These are phyloP conservation scores for Heterotis niloticus DNA, from an alignment of 2,113 vertebrate genomes.

Conservation along the genomic window DNA sequence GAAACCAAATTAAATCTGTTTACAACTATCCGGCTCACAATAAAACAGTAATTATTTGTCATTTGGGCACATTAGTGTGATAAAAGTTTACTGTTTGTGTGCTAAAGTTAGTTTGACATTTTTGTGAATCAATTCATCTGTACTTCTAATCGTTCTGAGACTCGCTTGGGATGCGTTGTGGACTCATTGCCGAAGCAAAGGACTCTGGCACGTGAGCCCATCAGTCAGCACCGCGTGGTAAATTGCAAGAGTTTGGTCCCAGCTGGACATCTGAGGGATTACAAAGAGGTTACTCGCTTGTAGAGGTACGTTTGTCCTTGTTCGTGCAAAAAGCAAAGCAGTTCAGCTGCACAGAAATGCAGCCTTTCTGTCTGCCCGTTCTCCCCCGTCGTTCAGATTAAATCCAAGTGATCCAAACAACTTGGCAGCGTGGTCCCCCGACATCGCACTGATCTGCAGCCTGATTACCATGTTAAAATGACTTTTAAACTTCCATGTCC, in stretches of 20 bases:
- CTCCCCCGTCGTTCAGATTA: constrained; percentile 56
- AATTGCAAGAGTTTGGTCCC: neutral
- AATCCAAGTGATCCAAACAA: constrained; percentile 59
- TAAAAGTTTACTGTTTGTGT: constrained; percentile 7
- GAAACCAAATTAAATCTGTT: constrained; percentile 17
- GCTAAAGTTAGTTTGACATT: neutral
- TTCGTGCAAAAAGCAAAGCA: neutral
- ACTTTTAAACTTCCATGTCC: constrained; percentile 13
- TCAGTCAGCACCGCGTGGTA: neutral
- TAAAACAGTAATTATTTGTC: constrained; percentile 8
- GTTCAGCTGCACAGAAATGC: neutral
- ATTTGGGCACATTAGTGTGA: constrained; percentile 7
- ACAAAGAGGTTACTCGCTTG: neutral
- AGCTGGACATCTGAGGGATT: neutral
- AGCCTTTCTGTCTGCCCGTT: constrained; percentile 40
- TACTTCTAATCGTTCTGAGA: constrained; percentile 7
- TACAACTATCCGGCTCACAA: constrained; percentile 3
- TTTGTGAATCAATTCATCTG: constrained; percentile 11
- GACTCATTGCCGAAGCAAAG: neutral
- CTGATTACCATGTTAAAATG: constrained; percentile 55
- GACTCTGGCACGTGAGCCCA: neutral
- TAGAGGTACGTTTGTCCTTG: neutral
- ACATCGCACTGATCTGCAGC: constrained; percentile 64
- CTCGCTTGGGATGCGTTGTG: neutral
- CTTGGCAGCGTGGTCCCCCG: constrained; percentile 53